phyloP scores from a whole-genome alignment of 1,140 invertebrate genomes.

The Reticulitermes speratus region DNA sequence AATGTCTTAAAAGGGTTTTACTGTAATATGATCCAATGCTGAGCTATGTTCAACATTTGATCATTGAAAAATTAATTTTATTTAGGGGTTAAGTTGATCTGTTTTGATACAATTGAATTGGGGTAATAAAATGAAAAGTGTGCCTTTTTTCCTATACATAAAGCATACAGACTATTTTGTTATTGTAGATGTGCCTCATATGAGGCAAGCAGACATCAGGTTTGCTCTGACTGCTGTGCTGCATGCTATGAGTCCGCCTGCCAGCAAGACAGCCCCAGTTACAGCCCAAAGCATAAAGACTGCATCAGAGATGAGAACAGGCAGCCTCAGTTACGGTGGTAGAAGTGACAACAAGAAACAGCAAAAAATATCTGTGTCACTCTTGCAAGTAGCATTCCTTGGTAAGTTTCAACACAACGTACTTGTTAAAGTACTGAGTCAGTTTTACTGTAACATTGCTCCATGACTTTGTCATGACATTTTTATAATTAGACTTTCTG shows the following conservation, averaged over 20 bases:
- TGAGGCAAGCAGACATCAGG: conserved; percentile 85
- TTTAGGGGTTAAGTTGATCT: too few relatives aligned
- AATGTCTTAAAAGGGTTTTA: too few relatives aligned
- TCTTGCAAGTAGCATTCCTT: conserved; percentile 86
- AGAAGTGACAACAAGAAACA: conserved; percentile 68
- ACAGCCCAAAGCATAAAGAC: conserved; percentile 64
- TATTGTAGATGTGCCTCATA: conserved; percentile 75
- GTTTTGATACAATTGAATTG: too few relatives aligned
- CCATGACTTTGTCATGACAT: too few relatives aligned
- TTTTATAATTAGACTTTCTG: too few relatives aligned
- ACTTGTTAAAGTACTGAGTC: not conserved
- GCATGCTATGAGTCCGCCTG: conserved; percentile 80
- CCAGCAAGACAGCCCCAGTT: conserved; percentile 56
- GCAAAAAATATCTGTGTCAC: conserved; percentile 68
- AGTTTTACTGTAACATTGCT: too few relatives aligned
- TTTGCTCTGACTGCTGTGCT: conserved; percentile 89
- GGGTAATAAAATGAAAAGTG: too few relatives aligned
- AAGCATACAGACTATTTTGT: too few relatives aligned
- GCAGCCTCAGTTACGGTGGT: conserved; percentile 72
- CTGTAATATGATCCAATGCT: too few relatives aligned
- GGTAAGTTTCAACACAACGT: conserved; percentile 51
- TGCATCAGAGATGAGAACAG: conserved; percentile 65
- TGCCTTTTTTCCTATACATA: too few relatives aligned
- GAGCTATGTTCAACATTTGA: too few relatives aligned
- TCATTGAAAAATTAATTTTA: too few relatives aligned